Base-by-base conservation (phyloP, 2,888 invertebrate genomes). In the Elmis aenea region DNA sequence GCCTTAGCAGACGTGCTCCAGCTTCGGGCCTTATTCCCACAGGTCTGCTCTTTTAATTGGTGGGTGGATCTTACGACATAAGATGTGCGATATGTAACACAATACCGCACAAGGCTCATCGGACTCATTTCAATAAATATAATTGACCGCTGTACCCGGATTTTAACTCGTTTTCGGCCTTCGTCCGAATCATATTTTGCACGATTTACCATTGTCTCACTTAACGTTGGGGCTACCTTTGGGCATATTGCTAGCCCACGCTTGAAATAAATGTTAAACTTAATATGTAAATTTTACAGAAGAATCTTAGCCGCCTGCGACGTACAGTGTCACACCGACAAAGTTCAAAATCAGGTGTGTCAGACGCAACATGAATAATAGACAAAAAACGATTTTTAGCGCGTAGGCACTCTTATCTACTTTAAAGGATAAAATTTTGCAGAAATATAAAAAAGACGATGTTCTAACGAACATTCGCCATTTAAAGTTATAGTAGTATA, bases 41-140 rank as follows among this genome's bases (percentile, higher is more conserved):
- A 44, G 37, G 44, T 37, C 31, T 34, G 35, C 32, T 42, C 39
- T 34, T 48, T 45, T 50, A 50, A 50, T 48, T 45, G 44, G 50
- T 48, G 50, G 50, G 50, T 43, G 50, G 46, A 48, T 46, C 46
- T 36, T 39, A 30, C 26, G 38, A 35, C 22, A 36, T 36, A 43
- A 40, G 46, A 44, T 44, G 46, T 44, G 46, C 41, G 46, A 46
- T 46, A 44, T 41, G 43, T 46, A 46, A 46, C 38, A 44, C 38
- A 35, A 44, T 41, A 41, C 26, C 20, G 29, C 14, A 15, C 12
- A 6, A 28, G 22, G 31, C 31, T 37, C 41, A 36, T 36, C 26
- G 32, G 27, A 41, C 36, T 28, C 28, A 29, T 34, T 30, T 33
- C 13, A 33, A 27, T 27, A 27, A 13, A 26, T 39, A 29, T 33